These are phyloP conservation scores for Cosmia trapezina DNA, from an alignment of 2,888 invertebrate species.

Conservation along the genomic window DNA sequence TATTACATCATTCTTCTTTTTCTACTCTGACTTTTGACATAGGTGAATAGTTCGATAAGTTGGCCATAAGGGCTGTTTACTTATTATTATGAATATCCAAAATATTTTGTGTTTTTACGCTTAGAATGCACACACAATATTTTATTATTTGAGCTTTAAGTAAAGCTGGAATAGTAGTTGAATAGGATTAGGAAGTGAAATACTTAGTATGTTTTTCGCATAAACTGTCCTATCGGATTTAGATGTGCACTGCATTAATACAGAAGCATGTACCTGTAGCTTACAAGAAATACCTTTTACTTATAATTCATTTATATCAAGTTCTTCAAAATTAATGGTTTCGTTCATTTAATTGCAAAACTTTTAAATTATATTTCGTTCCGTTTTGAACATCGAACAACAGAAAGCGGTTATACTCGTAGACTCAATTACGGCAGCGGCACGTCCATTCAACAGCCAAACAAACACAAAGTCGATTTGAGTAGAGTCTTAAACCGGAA, in stretches of 20 bases:
- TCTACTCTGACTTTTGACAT: not conserved
- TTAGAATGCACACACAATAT: not conserved
- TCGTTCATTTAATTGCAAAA: conserved; percentile 46
- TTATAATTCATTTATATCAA: conserved; percentile 10
- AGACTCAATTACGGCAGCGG: conserved; percentile 45
- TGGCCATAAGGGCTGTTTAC: not conserved
- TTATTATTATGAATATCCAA: not conserved
- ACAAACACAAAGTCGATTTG: conserved; percentile 61
- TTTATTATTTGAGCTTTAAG: no score
- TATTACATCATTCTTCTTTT: not conserved
- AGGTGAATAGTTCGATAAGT: no score
- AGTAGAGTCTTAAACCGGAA: conserved; percentile 44
- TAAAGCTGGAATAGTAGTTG: not conserved
- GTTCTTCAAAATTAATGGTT: conserved; percentile 33
- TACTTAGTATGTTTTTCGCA: not conserved
- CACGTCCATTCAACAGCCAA: conserved; percentile 45
- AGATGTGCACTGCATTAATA: no score
- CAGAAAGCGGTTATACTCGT: conserved; percentile 46
- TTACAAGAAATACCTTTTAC: conserved; percentile 14
- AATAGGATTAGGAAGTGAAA: not conserved
- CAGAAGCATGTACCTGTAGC: not conserved
- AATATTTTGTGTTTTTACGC: not conserved
- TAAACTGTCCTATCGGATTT: not conserved
- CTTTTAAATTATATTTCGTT: conserved; percentile 48
- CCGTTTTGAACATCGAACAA: conserved; percentile 31